phyloP scores from a whole-genome alignment of 1,140 invertebrate genomes.

The Catajapyx aquilonaris region DNA sequence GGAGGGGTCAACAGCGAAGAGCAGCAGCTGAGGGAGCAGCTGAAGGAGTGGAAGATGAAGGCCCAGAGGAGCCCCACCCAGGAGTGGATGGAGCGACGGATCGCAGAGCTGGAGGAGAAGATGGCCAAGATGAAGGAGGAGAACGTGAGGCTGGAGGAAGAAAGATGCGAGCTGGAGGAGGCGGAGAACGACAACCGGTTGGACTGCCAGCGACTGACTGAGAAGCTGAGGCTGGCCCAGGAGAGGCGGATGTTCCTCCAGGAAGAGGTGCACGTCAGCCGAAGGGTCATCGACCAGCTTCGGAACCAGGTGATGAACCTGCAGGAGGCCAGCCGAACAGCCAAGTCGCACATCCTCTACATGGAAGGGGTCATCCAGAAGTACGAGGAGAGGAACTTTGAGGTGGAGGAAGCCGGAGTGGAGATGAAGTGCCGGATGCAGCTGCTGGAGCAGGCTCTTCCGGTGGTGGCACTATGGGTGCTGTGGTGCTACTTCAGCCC shows the following conservation, averaged over 20 bases:
- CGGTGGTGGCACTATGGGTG: conserved; percentile 38
- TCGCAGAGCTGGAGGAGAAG: conserved; percentile 29
- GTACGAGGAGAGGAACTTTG: conserved; percentile 32
- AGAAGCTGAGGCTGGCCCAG: conserved; percentile 14
- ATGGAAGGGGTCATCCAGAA: conserved; percentile 16
- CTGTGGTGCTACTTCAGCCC: conserved; percentile 19
- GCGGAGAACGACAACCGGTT: conserved; percentile 42
- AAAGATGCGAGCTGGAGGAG: conserved; percentile 41
- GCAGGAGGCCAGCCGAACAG: conserved; percentile 10
- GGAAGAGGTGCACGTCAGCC: conserved; percentile 8
- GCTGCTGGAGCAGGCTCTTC: conserved; percentile 36
- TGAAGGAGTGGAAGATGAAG: conserved; percentile 19
- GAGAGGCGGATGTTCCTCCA: conserved; percentile 14
- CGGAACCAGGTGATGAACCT: conserved; percentile 8
- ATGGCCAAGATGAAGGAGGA: conserved; percentile 29
- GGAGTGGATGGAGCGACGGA: conserved; percentile 26
- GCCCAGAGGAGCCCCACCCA: no score
- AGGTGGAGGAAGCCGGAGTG: conserved; percentile 30
- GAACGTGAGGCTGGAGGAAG: conserved; percentile 34
- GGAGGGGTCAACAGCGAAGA: conserved; percentile 23
- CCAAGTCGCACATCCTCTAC: conserved; percentile 11
- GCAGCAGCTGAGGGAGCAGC: conserved; percentile 13
- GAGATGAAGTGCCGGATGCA: conserved; percentile 33
- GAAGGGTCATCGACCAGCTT: conserved; percentile 11
- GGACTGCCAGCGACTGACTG: conserved; percentile 28